Evolutionary conservation across 2,797 vertebrate genomes (phyloP).

Genomic region (Pangasius larnaudii): DNA sequence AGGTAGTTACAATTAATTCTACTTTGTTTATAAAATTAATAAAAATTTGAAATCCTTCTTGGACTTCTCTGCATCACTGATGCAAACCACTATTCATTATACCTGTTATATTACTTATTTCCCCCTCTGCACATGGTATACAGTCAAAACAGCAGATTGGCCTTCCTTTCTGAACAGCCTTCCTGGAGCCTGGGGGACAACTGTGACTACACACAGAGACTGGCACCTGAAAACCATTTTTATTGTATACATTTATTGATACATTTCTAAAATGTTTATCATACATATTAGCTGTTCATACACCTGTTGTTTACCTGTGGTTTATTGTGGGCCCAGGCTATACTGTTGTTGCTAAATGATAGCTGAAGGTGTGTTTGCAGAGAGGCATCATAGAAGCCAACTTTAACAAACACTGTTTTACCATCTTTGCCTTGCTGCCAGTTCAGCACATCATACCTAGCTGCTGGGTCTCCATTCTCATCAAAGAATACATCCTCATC

Average conservation of each 20-base stretch:
- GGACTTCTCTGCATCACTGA: not conserved
- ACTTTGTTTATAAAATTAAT: not conserved
- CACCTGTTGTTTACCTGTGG: slow-evolving; percentile 34
- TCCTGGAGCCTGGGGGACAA: slow-evolving; percentile 47
- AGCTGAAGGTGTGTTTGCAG: slow-evolving; percentile 44
- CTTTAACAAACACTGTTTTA: slow-evolving; percentile 29
- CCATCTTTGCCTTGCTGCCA: slow-evolving; percentile 60
- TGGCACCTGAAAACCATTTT: slow-evolving; percentile 45
- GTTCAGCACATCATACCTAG: slow-evolving; percentile 60
- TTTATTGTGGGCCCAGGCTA: slow-evolving; percentile 46
- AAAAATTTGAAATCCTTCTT: not conserved
- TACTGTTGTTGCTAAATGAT: slow-evolving; percentile 36
- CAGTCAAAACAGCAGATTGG: slow-evolving; percentile 69
- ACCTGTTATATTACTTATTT: slow-evolving; percentile 62
- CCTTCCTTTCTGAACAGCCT: slow-evolving; percentile 65
- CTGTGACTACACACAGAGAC: slow-evolving; percentile 51
- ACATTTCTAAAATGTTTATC: not conserved
- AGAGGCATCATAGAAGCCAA: slow-evolving; percentile 34
- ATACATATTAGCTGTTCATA: not conserved
- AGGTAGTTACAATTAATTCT: not conserved
- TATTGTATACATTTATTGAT: not conserved
- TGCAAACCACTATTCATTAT: slow-evolving; percentile 48
- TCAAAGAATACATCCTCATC: slow-evolving; percentile 36
- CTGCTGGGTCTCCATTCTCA: slow-evolving; percentile 19
- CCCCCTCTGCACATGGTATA: slow-evolving; percentile 70